Percentiles rank a stretch among this genome's conserved stretches.
Evolutionary conservation across 2,113 vertebrate genomes (phyloP).

Genomic region (Aldabrachelys gigantea): DNA sequence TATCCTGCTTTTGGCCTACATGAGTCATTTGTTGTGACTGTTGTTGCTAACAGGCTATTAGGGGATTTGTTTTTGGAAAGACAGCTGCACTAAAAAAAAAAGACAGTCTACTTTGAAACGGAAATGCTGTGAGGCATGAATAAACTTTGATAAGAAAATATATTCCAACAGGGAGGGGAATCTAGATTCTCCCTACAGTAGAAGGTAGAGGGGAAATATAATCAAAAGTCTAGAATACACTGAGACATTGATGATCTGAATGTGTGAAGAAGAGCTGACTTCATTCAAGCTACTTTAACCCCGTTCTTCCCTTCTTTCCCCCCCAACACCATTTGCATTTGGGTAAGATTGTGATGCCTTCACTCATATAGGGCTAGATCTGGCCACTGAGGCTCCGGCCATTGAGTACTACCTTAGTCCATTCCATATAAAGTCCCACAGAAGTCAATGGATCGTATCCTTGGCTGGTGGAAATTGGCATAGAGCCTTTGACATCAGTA

Average conservation of each 20-base stretch:
- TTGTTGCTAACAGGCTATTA: not conserved
- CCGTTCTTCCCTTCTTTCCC: not conserved
- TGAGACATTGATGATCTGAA: not conserved
- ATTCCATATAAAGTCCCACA: not conserved
- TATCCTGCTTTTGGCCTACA: not conserved
- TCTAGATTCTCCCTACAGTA: not conserved
- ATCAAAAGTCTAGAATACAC: not conserved
- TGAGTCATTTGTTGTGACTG: not conserved
- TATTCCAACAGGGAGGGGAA: not conserved
- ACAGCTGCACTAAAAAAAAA: not conserved
- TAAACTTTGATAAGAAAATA: not conserved
- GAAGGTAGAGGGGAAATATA: not conserved
- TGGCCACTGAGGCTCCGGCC: not conserved
- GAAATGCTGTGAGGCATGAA: not conserved
- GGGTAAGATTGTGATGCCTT: not conserved
- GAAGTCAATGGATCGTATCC: accelerated
- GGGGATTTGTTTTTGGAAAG: not conserved
- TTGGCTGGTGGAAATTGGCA: not conserved
- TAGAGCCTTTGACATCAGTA: not conserved
- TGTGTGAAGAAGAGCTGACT: not conserved
- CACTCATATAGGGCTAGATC: not conserved
- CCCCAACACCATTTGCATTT: not conserved
- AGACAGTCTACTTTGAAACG: not conserved
- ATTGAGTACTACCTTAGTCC: not conserved
- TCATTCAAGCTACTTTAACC: not conserved